Evolutionary conservation across 2,113 vertebrate species (phyloP).

Genomic region (Malurus elegans): DNA sequence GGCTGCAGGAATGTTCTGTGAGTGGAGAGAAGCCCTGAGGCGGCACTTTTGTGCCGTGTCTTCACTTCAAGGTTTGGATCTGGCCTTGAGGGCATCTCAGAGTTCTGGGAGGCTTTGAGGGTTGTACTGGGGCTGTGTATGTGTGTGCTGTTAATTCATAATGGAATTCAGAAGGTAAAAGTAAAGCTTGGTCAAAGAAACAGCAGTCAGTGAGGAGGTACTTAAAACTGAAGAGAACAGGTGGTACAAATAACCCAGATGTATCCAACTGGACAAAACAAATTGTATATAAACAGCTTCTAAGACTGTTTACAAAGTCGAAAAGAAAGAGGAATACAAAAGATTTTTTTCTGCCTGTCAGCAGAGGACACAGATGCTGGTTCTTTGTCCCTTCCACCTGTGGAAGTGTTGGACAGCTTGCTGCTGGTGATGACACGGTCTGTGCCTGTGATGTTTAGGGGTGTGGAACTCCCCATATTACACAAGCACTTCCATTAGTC

Average conservation of each 20-base stretch:
- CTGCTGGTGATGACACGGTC: neutral
- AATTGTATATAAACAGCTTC: neutral
- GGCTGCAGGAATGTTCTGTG: accelerated
- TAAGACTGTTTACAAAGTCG: neutral
- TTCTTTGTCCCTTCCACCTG: neutral
- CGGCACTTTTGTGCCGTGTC: neutral
- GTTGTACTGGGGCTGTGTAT: accelerated
- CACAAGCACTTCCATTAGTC: neutral
- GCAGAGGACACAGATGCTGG: neutral
- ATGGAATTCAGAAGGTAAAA: neutral
- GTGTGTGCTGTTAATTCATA: neutral
- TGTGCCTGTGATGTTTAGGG: neutral
- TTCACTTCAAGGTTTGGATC: neutral
- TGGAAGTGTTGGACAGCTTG: neutral
- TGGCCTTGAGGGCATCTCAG: neutral
- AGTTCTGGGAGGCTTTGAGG: neutral
- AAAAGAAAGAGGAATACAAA: neutral
- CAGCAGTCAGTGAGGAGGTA: neutral
- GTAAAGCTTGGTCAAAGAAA: neutral
- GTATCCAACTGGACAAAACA: neutral
- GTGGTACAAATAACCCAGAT: neutral
- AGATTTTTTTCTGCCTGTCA: neutral
- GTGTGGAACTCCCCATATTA: neutral
- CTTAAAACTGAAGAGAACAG: neutral
- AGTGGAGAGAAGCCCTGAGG: neutral